phyloP scores from a whole-genome alignment of 2,888 invertebrate species.

The Cabera pusaria region DNA sequence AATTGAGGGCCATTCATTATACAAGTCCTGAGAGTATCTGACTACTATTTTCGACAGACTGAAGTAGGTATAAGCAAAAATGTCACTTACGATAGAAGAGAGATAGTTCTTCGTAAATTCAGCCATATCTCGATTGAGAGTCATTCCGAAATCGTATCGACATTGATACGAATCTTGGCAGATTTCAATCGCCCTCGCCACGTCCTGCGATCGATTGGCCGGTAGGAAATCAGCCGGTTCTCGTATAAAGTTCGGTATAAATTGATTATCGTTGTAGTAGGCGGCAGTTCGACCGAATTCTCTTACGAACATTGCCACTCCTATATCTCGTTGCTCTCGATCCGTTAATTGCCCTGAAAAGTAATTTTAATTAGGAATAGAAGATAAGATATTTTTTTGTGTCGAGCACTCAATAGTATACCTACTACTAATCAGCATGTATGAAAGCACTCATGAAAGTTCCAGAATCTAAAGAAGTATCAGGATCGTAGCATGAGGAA shows the following conservation, averaged over 20 bases:
- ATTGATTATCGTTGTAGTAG: conserved; percentile 90
- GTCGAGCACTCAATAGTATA: too few relatives aligned
- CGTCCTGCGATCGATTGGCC: conserved; percentile 86
- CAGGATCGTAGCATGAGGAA: too few relatives aligned
- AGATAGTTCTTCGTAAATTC: conserved; percentile 94
- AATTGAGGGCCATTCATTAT: too few relatives aligned
- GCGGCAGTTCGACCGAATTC: conserved; percentile 92
- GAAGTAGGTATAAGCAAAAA: too few relatives aligned
- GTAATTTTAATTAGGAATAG: too few relatives aligned
- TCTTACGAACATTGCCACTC: conserved; percentile 89
- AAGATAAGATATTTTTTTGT: too few relatives aligned
- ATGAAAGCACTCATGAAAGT: too few relatives aligned
- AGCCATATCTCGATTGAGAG: conserved; percentile 92
- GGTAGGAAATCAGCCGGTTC: conserved; percentile 89
- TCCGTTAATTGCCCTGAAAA: conserved; percentile 90
- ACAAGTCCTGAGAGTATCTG: too few relatives aligned
- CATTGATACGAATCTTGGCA: conserved; percentile 94
- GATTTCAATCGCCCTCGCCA: conserved; percentile 85
- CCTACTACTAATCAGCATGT: too few relatives aligned
- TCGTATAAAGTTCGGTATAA: conserved; percentile 88
- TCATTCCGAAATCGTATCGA: conserved; percentile 94
- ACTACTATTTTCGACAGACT: too few relatives aligned
- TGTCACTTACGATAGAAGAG: conserved; percentile 81
- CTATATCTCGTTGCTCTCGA: conserved; percentile 87
- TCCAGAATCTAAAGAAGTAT: too few relatives aligned